Percentiles rank a stretch among this genome's conserved stretches.
Evolutionary conservation across 2,888 invertebrate species (phyloP).

Genomic region (Leucoptera coffeella): DNA sequence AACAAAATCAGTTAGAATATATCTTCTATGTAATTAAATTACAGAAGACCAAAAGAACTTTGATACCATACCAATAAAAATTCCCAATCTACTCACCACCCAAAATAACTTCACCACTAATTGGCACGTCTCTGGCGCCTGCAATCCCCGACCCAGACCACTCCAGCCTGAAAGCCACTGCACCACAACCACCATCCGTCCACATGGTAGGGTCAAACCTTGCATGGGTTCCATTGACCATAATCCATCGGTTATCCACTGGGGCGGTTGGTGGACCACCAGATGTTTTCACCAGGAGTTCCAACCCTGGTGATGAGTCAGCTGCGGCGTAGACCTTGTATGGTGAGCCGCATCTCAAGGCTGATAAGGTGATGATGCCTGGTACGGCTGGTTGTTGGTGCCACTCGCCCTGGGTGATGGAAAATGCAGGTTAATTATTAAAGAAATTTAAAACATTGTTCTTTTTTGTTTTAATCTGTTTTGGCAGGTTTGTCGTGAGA

Average conservation of each 20-base stretch:
- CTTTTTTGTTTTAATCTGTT: too few species aligned
- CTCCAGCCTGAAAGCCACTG: conserved; percentile 73
- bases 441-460: too few species aligned
- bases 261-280: conserved; percentile 62
- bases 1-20: too few species aligned
- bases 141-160: conserved; percentile 49
- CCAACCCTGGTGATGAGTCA: conserved; percentile 69
- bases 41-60: too few species aligned
- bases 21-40: too few species aligned
- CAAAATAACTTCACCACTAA: conserved; percentile 37
- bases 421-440: too few species aligned
- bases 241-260: conserved; percentile 67
- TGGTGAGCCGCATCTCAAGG: conserved; percentile 76
- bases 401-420: conserved; percentile 65
- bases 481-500: too few species aligned
- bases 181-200: conserved; percentile 81
- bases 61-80: too few species aligned
- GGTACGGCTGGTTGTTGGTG: conserved; percentile 44
- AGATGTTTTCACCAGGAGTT: conserved; percentile 74
- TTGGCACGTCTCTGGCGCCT: conserved; percentile 36
- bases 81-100: conserved; percentile 35
- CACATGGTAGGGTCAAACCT: conserved; percentile 74
- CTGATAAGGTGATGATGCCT: conserved; percentile 55
- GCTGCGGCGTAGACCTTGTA: conserved; percentile 78
- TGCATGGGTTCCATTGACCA: conserved; percentile 74